Evolutionary conservation across 92 coral and sea anemone genomes (phyloP), one percentile per base, ranked within the genome.

Genomic region (Palythoa heliodiscus): DNA sequence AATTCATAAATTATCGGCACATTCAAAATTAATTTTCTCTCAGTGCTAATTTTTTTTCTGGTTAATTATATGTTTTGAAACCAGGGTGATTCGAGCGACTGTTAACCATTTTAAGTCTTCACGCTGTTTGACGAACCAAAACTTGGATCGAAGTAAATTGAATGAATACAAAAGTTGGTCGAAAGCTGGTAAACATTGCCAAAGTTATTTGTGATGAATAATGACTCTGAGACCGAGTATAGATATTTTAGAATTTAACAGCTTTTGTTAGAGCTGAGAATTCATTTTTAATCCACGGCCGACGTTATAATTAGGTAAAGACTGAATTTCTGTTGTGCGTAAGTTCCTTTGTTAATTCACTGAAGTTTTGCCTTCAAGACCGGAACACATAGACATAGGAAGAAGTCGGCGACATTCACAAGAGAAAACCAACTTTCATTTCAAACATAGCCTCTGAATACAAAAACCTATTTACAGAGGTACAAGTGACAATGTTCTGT

Each of bases 191-290:
- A 80, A 80, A 80, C 58, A 66, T 55, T 66, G 84, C 25, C 74
- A 64, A 37, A 14, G 38, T 47, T 80, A 29, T 80, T 66, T 80
- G 84, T 47, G 74, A 35, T 39, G 11, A 55, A 80, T 63, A 66
- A 68, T 43, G 73, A 80, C 17, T 66, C 7, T 24, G 81, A 23
- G 47, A 47, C 58, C 38, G 74, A 40, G 84, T 64, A 29, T 29
- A 40, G 38, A 66, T 53, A 11, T 66, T 47, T 48, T 20, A 13
- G 50, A 9, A 11, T 80, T 80, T 20, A 80, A 80, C 84, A 67
- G 84, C 74, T 80, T 79, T 66, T 20, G 57, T 68, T 23, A 14
- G 72, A 5, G 84, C 13, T 38, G 7, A 79, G 73, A 69, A 80
- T 47, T 39, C 58, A 80, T 17, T 61, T 1, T 24, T 50, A 47